Percentiles rank a stretch among this genome's conserved stretches.
Conservation (phyloP, 2,797 vertebrate species). For the Anguilla marmorata region DNA sequence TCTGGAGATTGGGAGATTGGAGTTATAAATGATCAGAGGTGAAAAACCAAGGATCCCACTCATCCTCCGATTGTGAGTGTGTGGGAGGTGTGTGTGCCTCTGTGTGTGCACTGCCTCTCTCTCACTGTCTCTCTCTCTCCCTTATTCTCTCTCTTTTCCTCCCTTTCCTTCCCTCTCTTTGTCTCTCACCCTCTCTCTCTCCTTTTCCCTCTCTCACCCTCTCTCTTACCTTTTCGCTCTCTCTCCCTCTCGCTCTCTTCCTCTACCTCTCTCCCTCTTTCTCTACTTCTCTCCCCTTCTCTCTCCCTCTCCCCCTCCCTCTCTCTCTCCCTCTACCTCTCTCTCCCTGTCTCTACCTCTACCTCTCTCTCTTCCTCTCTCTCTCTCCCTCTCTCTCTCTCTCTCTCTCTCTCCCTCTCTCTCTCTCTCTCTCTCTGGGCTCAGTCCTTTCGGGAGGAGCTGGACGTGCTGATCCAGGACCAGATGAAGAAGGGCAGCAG, state of each 20-base stretch:
- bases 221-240: too few relatives aligned
- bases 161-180: not conserved
- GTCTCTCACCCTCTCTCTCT: not conserved
- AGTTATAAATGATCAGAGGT: not conserved
- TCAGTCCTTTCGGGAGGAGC: conserved; percentile 94
- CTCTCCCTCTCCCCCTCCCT: not conserved
- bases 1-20: not conserved
- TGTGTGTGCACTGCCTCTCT: conserved; percentile 13
- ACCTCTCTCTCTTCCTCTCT: not conserved
- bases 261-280: not conserved
- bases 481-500: conserved; percentile 98
- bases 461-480: conserved; percentile 95
- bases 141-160: not conserved
- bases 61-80: not conserved
- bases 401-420: not conserved
- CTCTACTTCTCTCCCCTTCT: not conserved
- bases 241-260: not conserved
- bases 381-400: not conserved
- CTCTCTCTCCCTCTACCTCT: not conserved
- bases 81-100: conserved; percentile 26
- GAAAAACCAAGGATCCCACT: not conserved
- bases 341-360: not conserved
- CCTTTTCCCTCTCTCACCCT: not conserved
- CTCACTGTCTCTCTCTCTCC: not conserved
- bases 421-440: not conserved